Base-by-base conservation (phyloP, 2,888 invertebrate species). In the Neoaliturus tenellus region DNA sequence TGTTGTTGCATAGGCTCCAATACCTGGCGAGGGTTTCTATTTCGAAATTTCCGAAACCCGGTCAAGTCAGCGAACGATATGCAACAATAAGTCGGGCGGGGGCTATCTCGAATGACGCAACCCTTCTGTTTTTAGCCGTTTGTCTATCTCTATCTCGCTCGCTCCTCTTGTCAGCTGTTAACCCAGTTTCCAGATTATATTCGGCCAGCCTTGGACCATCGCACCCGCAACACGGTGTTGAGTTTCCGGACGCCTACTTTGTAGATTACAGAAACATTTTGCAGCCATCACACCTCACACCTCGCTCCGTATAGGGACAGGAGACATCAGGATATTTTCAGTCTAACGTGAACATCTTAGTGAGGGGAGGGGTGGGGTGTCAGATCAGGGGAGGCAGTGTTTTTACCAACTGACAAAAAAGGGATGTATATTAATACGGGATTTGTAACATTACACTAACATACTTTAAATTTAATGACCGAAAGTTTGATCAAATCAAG, bases 161-260 rank as follows among this genome's bases (percentile, higher is more conserved):
- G 69, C 35, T 4, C 3, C 75, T 48, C 20, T 17, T 75, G 75
- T 75, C 75, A 75, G 75, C 48, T 75, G 75, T 75, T 75, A 75
- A 48, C 44, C 75, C 39, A 35, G 39, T 69, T 69, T 39, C 69
- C 62, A 62, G 62, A 62, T 62, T 62, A 62, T 62, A 62, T 62
- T 62, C 28, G 62, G 25, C 62, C 62, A 28, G 25, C 62, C 62
- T 62, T 62, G 62, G 62, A 28, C 62, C 62, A 62, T 62, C 62
- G 17, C 62, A 31, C 51, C 51, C 51, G 14, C 51, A 51, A 51
- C 20, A 20, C 31, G 62, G 62, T 62, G 62, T 62, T 28, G 62
- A 28, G 62, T 62, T 62, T 62, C 62, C 62, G 44, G 12, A 4
- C 8, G 12, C 44, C 44, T 14, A 44, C 44, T 44, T 44, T 44